Percentiles rank a stretch among this genome's conserved stretches.
Conservation (phyloP, 2,888 invertebrate genomes). For the Caenorhabditis sp. region DNA sequence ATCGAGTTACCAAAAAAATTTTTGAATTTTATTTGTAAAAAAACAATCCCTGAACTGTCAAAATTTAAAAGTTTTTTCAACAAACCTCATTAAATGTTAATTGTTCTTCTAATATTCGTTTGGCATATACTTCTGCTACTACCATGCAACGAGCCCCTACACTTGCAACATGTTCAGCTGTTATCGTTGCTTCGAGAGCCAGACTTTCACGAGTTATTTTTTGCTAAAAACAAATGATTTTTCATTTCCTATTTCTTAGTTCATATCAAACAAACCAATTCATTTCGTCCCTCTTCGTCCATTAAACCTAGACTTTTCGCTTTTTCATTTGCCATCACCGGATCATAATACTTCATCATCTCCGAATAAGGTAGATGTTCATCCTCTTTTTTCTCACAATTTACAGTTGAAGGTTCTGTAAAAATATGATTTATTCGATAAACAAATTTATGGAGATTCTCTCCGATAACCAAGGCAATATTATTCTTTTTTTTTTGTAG, state of each 20-base stretch:
- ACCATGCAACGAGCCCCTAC: not conserved
- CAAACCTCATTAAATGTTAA: not conserved
- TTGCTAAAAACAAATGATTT: not conserved
- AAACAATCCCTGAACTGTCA: not conserved
- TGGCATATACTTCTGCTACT: not conserved
- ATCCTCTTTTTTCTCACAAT: not conserved
- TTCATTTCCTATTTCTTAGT: not conserved
- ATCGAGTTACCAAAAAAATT: too few species aligned
- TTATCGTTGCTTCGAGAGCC: not conserved
- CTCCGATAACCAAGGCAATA: too few species aligned
- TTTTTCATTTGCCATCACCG: constrained; percentile 8
- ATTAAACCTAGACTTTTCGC: constrained; percentile 11
- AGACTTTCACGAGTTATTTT: constrained; percentile 1
- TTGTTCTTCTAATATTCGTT: not conserved
- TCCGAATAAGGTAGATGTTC: not conserved
- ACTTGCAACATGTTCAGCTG: not conserved
- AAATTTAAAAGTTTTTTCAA: not conserved
- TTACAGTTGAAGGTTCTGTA: constrained; percentile 1
- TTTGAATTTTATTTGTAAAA: too few species aligned
- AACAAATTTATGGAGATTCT: too few species aligned
- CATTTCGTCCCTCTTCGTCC: constrained; percentile 9
- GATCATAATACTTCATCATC: constrained; percentile 25
- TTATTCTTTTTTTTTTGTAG: too few species aligned
- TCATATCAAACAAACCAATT: constrained; percentile 7
- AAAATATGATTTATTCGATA: too few species aligned